phyloP scores from a whole-genome alignment of 2,797 vertebrate genomes.

The Chelmon rostratus region DNA sequence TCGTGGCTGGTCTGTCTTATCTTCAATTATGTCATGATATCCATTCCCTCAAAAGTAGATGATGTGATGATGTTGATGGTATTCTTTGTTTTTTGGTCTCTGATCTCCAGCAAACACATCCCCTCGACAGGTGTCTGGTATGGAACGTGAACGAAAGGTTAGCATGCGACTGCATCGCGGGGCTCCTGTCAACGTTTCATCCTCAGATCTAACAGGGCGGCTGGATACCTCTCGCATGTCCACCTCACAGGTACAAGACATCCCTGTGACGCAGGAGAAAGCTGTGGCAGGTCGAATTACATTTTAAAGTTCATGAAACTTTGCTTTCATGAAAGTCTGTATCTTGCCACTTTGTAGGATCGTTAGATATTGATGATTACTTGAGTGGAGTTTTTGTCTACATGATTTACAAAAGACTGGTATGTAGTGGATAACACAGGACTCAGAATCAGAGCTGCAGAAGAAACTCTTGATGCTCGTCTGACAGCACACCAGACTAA shows the following conservation, averaged over 20 bases:
- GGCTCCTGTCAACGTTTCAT: constrained; percentile 94
- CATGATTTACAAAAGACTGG: not conserved
- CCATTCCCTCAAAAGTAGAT: too few species aligned
- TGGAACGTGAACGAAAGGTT: constrained; percentile 96
- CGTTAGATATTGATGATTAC: not conserved
- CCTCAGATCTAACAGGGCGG: constrained; percentile 94
- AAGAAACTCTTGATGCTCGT: not conserved
- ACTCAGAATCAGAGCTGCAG: constrained; percentile 1
- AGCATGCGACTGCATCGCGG: constrained; percentile 96
- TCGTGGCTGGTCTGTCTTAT: too few species aligned
- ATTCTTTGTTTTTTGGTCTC: not conserved
- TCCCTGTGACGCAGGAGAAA: not conserved
- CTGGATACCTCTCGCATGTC: constrained; percentile 98
- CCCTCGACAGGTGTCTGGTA: constrained; percentile 91
- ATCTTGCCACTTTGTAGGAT: not conserved
- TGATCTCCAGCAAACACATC: constrained; percentile 89
- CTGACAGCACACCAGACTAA: not conserved
- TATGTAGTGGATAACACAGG: not conserved
- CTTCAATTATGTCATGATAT: not conserved
- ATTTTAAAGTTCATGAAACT: constrained; percentile 1
- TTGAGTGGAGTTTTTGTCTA: not conserved
- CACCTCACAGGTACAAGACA: constrained; percentile 92
- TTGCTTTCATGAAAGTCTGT: not conserved
- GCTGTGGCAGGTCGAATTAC: constrained; percentile 2
- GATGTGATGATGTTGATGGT: not conserved